A percentile compares a stretch with the other conserved stretches of the same genome.
These are phyloP conservation scores for Odocoileus virginianus DNA, from an alignment of 2,113 vertebrate species.

Conservation along the genomic window DNA sequence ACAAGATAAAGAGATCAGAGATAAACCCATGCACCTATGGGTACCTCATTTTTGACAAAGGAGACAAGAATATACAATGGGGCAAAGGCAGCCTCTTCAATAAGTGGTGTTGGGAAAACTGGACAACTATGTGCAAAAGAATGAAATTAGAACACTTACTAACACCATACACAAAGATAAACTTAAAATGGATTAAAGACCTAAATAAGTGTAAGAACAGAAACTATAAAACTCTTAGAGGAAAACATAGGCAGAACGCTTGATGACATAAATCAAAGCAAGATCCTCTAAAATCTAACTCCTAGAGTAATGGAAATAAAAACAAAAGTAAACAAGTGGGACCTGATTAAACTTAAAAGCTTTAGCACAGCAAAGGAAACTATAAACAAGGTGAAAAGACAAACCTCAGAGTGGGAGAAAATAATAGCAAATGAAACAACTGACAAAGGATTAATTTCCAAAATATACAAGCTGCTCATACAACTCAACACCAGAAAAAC, in stretches of 20 bases:
- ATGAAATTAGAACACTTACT: background rate
- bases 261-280: background rate
- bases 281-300: background rate
- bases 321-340: background rate
- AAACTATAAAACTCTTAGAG: background rate
- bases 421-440: background rate
- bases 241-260: background rate
- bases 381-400: background rate
- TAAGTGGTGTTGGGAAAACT: background rate
- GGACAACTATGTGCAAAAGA: background rate
- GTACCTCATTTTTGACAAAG: background rate
- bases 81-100: background rate
- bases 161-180: background rate
- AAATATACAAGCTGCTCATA: background rate
- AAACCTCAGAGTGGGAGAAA: background rate
- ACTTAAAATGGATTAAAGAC: background rate
- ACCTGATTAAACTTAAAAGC: background rate
- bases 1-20: background rate
- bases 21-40: background rate
- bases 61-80: background rate
- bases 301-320: background rate
- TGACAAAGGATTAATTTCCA: background rate
- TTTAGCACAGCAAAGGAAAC: background rate
- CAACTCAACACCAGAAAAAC: background rate
- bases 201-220: background rate